These are phyloP conservation scores for Phodopus roborovskii DNA, from an alignment of 2,113 vertebrate species.

Conservation along the genomic window DNA sequence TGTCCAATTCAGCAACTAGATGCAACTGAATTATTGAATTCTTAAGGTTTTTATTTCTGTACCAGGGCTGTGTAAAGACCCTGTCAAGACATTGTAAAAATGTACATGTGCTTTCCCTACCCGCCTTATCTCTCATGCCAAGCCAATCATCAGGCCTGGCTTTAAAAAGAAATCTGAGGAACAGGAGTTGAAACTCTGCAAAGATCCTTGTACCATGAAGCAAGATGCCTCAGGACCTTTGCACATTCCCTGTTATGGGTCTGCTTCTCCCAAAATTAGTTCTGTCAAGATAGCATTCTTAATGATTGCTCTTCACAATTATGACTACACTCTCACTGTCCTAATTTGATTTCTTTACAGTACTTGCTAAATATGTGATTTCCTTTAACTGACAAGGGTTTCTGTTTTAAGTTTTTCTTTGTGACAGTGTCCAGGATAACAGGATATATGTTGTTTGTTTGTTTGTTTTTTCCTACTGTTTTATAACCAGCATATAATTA, in stretches of 20 bases:
- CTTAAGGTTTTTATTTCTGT: neutral
- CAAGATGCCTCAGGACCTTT: neutral
- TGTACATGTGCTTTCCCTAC: neutral
- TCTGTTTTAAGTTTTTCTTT: neutral
- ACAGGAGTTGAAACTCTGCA: neutral
- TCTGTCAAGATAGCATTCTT: neutral
- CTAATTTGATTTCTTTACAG: neutral
- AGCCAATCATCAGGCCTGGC: neutral
- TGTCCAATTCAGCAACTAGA: neutral
- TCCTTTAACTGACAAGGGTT: neutral
- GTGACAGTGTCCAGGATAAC: neutral
- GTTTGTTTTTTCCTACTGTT: neutral
- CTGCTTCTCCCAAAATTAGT: neutral
- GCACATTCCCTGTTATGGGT: too few species aligned
- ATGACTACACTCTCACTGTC: neutral
- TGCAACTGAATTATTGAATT: neutral
- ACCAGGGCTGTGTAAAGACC: neutral
- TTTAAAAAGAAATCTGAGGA: neutral
- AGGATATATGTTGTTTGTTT: neutral
- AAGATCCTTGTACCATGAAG: neutral
- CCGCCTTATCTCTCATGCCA: neutral
- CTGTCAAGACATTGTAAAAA: neutral
- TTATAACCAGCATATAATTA: neutral
- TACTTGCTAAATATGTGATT: neutral
- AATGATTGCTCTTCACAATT: neutral